Evolutionary conservation across 2,113 vertebrate genomes (phyloP).

Genomic region (Casuarius casuarius): DNA sequence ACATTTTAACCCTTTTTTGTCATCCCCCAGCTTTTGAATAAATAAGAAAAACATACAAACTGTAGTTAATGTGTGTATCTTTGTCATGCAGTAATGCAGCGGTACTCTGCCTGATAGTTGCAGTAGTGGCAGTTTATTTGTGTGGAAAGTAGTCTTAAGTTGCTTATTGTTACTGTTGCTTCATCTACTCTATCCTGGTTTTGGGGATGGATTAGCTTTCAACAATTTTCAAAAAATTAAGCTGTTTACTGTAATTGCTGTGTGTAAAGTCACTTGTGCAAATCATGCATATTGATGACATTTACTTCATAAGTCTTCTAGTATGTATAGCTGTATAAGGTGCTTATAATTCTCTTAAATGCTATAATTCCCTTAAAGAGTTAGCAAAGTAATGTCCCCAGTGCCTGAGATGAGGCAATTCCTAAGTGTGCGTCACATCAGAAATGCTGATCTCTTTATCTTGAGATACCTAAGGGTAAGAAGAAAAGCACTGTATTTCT

Average conservation of each 20-base stretch:
- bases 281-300: not conserved
- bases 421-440: not conserved
- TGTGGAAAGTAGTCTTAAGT: not conserved
- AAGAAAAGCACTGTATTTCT: not conserved
- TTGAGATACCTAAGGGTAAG: not conserved
- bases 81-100: not conserved
- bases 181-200: not conserved
- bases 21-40: constrained; percentile 77
- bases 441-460: not conserved
- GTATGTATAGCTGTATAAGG: not conserved
- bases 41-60: constrained; percentile 65
- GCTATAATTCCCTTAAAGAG: not conserved
- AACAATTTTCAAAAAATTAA: not conserved
- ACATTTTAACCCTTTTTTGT: constrained; percentile 73
- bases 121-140: not conserved
- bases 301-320: not conserved
- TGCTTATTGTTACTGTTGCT: not conserved
- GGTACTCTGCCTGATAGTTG: not conserved
- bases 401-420: not conserved
- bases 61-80: constrained; percentile 62
- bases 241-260: not conserved
- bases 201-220: not conserved
- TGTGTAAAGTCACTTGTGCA: not conserved
- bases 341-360: not conserved
- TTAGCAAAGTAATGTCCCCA: not conserved